These are phyloP conservation scores for Scolopax bukidnonensis DNA, from an alignment of 2,797 vertebrate genomes.

Conservation along the genomic window DNA sequence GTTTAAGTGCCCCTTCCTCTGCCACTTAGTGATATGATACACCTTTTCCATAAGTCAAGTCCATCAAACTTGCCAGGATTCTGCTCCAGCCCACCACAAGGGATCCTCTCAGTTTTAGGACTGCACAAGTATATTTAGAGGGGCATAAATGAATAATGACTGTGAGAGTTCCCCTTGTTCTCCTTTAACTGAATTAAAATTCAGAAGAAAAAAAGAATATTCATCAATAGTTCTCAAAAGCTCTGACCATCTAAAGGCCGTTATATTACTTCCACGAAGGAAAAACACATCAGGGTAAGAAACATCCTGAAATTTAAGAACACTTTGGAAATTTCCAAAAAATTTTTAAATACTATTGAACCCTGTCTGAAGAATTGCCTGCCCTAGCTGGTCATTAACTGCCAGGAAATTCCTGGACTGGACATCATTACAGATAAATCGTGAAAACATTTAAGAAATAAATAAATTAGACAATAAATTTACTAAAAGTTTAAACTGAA, in stretches of 20 bases:
- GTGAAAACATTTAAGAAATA: not conserved
- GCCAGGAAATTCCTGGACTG: not conserved
- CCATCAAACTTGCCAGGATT: not conserved
- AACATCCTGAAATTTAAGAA: not conserved
- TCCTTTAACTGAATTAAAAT: not conserved
- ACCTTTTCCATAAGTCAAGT: not conserved
- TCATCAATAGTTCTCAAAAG: not conserved
- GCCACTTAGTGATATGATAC: not conserved
- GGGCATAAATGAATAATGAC: not conserved
- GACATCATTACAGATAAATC: not conserved
- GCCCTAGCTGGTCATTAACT: not conserved
- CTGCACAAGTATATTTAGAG: not conserved
- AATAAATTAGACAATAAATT: not conserved
- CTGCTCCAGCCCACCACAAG: not conserved
- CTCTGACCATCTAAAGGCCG: not conserved
- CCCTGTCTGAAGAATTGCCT: not conserved
- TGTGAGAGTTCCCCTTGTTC: not conserved
- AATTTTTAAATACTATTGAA: not conserved
- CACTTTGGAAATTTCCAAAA: not conserved
- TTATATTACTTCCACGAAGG: not conserved
- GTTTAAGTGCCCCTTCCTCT: slow-evolving; percentile 48
- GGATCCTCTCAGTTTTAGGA: not conserved
- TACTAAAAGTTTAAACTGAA: not conserved
- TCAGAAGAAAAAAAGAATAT: not conserved
- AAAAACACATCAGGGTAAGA: not conserved